phyloP scores from a whole-genome alignment of 53 echinoderm and acorn worm genomes.

The Pentamera pediparva region DNA sequence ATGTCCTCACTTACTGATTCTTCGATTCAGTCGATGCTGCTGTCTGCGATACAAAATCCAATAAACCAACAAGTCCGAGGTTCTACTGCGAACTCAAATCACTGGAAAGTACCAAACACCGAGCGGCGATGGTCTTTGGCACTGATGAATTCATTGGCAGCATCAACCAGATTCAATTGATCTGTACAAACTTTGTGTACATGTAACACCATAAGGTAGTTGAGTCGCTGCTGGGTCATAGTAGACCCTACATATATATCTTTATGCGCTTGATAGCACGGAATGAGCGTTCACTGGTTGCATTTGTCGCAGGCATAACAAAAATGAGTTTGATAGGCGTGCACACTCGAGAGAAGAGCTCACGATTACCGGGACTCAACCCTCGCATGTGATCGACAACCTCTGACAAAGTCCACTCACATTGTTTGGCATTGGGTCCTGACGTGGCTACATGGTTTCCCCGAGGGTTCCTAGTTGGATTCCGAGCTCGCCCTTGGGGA shows the following conservation, averaged over 20 bases:
- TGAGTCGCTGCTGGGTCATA: slow-evolving; percentile 44
- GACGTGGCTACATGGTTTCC: not conserved
- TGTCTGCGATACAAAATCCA: slow-evolving; percentile 7
- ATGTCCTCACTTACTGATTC: slow-evolving; percentile 12
- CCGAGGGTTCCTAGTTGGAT: slow-evolving; percentile 23
- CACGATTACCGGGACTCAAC: slow-evolving; percentile 17
- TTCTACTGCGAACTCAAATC: slow-evolving; percentile 19
- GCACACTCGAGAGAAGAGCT: slow-evolving; percentile 18
- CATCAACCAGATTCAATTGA: slow-evolving; percentile 23
- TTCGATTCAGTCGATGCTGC: slow-evolving; percentile 1
- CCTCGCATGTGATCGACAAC: slow-evolving; percentile 14
- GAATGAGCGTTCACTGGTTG: slow-evolving; percentile 35
- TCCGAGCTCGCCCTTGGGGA: slow-evolving; percentile 12
- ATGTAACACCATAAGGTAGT: slow-evolving; percentile 35
- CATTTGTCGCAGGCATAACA: slow-evolving; percentile 43
- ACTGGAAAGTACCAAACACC: not conserved
- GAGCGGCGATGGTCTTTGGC: not conserved
- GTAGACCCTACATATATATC: slow-evolving; percentile 35
- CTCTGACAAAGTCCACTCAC: slow-evolving; percentile 6
- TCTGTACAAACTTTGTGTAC: slow-evolving; percentile 37
- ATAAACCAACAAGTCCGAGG: not conserved
- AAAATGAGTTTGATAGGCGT: slow-evolving; percentile 20
- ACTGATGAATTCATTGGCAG: slow-evolving; percentile 13
- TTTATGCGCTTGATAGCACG: slow-evolving; percentile 26
- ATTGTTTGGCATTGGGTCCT: slow-evolving; percentile 7